Evolutionary conservation across 2,888 invertebrate species (phyloP).

Genomic region (Chalcosyrphus nemorum): DNA sequence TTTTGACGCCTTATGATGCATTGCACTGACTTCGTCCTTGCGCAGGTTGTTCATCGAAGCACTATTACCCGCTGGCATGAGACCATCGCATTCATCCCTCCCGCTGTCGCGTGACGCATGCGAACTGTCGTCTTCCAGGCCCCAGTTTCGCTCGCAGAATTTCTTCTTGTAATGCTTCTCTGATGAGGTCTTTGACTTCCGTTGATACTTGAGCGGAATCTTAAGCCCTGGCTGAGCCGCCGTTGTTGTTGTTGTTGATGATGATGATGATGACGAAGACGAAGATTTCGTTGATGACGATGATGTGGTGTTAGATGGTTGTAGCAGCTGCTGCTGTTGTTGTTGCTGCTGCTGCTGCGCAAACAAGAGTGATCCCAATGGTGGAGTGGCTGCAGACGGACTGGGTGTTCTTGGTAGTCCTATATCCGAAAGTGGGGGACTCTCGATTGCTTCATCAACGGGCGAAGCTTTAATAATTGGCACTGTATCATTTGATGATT

Average conservation of each 20-base stretch:
- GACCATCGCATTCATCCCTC: constrained; percentile 65
- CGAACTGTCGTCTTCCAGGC: constrained; percentile 78
- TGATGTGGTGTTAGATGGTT: constrained; percentile 22
- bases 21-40: constrained; percentile 67
- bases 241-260: constrained; percentile 52
- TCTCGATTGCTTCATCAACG: constrained; percentile 81
- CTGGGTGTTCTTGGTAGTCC: constrained; percentile 81
- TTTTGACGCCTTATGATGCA: constrained; percentile 84
- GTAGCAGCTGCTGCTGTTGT: not conserved
- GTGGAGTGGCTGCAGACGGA: constrained; percentile 80
- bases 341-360: constrained; percentile 43
- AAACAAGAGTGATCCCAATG: constrained; percentile 73
- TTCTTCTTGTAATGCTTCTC: constrained; percentile 92
- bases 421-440: constrained; percentile 83
- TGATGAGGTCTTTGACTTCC: constrained; percentile 82
- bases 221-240: constrained; percentile 79
- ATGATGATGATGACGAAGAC: constrained; percentile 21
- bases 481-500: constrained; percentile 78
- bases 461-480: constrained; percentile 82
- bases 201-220: constrained; percentile 85
- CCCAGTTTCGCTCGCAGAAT: constrained; percentile 90
- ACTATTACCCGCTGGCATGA: constrained; percentile 42
- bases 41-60: constrained; percentile 31
- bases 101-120: constrained; percentile 23
- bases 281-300: constrained; percentile 2